Conservation (phyloP, 2,888 invertebrate species). For the Macrostomum cliftonense region DNA sequence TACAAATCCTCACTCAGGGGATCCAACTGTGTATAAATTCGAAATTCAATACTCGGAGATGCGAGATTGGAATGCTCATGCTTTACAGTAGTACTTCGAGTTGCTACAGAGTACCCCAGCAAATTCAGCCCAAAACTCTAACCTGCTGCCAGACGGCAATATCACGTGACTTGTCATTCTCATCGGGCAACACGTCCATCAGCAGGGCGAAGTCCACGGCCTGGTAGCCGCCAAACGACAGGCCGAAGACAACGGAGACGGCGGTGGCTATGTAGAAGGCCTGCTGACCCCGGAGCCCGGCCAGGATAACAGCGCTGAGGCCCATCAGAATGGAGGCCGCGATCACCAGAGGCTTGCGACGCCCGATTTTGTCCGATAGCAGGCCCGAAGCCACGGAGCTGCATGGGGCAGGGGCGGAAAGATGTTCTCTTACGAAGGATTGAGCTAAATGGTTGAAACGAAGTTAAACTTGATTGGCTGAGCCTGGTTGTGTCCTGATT, state of each 20-base stretch:
- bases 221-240: constrained; percentile 30
- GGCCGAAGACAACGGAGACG: constrained; percentile 25
- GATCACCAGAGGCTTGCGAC: constrained; percentile 27
- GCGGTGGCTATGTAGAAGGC: constrained; percentile 25
- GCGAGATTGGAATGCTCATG: too few species aligned
- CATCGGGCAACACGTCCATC: constrained; percentile 32
- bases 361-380: constrained; percentile 23
- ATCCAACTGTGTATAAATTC: too few species aligned
- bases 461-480: too few species aligned
- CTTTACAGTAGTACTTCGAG: too few species aligned
- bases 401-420: too few species aligned
- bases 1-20: too few species aligned
- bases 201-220: constrained; percentile 34
- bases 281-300: constrained; percentile 19
- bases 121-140: background rate
- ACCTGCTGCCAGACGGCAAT: constrained; percentile 34
- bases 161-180: constrained; percentile 29
- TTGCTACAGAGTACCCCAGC: too few species aligned
- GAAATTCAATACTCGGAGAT: too few species aligned
- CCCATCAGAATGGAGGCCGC: constrained; percentile 27
- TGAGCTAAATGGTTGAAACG: too few species aligned
- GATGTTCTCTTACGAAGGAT: too few species aligned
- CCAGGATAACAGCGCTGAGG: constrained; percentile 17
- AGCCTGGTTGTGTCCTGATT: too few species aligned
- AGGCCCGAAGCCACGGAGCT: constrained; percentile 29